Evolutionary conservation across 2,113 vertebrate genomes (phyloP).

Genomic region (Misgurnus mizolepis): DNA sequence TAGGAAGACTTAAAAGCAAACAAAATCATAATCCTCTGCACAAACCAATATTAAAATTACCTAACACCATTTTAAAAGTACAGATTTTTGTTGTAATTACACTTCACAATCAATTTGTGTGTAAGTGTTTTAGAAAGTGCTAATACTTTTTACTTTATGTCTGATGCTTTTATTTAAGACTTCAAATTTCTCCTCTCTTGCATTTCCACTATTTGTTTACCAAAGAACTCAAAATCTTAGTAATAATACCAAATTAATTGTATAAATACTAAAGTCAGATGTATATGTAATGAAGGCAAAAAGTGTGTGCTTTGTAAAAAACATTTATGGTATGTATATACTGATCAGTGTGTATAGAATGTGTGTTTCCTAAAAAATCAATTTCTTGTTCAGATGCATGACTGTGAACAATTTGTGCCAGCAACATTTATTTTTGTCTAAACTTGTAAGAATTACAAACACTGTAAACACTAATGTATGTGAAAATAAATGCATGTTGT

Average conservation of each 20-base stretch:
- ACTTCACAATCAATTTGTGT: too few relatives aligned
- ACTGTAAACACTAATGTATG: neutral
- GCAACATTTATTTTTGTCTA: neutral
- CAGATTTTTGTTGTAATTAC: neutral
- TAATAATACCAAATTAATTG: neutral
- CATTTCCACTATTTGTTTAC: neutral
- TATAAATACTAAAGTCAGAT: neutral
- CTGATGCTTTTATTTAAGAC: neutral
- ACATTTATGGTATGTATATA: neutral
- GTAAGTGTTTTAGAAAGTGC: too few relatives aligned
- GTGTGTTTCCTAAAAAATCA: neutral
- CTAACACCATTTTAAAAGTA: neutral
- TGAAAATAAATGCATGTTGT: too few relatives aligned
- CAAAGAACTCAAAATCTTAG: neutral
- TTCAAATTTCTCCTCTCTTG: neutral
- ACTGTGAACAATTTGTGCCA: neutral
- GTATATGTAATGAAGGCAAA: neutral
- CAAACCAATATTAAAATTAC: neutral
- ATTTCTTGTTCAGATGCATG: neutral
- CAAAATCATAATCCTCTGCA: neutral
- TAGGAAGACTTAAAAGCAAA: neutral
- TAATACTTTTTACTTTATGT: neutral
- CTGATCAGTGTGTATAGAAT: neutral
- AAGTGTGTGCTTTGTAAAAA: too few relatives aligned
- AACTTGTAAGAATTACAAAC: neutral